A percentile compares a stretch with the other conserved stretches of the same genome.
Conservation (phyloP, 2,797 vertebrate species). For the Rachycentron canadum region DNA sequence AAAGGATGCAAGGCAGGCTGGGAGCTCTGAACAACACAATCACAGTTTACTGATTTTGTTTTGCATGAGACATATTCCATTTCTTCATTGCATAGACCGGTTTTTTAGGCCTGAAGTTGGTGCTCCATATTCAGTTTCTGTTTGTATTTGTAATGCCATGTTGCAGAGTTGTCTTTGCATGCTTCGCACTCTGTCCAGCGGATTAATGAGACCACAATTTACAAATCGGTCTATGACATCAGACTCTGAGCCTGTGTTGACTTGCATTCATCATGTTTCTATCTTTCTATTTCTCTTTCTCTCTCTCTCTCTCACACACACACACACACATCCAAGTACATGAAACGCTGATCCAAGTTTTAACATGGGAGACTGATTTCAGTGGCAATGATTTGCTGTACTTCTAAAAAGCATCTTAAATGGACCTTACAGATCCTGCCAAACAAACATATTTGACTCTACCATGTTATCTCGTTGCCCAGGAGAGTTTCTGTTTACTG, state of each 20-base stretch:
- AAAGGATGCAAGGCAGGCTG: conserved; percentile 36
- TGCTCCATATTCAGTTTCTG: not conserved
- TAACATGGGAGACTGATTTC: conserved; percentile 62
- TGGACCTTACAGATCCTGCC: conserved; percentile 32
- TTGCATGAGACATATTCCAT: conserved; percentile 24
- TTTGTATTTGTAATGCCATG: conserved; percentile 3
- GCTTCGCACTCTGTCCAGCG: conserved; percentile 2
- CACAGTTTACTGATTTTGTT: conserved; percentile 41
- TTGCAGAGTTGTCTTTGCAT: conserved; percentile 13
- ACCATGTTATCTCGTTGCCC: conserved; percentile 47
- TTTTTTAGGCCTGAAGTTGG: conserved; percentile 20
- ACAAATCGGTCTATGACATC: conserved; percentile 26
- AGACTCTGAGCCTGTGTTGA: not conserved
- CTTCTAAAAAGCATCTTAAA: conserved; percentile 51
- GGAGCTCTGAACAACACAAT: conserved; percentile 41
- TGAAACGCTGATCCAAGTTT: conserved; percentile 45
- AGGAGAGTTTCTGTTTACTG: conserved; percentile 44
- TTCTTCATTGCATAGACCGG: conserved; percentile 31
- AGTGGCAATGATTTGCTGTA: conserved; percentile 19
- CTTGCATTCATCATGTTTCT: not conserved
- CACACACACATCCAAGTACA: not conserved
- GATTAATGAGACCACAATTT: conserved; percentile 46
- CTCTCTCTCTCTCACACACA: not conserved
- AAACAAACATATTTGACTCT: conserved; percentile 53
- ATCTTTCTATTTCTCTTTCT: not conserved